These are phyloP conservation scores for Frankliniella intonsa DNA, from an alignment of 2,888 invertebrate species.

Conservation along the genomic window DNA sequence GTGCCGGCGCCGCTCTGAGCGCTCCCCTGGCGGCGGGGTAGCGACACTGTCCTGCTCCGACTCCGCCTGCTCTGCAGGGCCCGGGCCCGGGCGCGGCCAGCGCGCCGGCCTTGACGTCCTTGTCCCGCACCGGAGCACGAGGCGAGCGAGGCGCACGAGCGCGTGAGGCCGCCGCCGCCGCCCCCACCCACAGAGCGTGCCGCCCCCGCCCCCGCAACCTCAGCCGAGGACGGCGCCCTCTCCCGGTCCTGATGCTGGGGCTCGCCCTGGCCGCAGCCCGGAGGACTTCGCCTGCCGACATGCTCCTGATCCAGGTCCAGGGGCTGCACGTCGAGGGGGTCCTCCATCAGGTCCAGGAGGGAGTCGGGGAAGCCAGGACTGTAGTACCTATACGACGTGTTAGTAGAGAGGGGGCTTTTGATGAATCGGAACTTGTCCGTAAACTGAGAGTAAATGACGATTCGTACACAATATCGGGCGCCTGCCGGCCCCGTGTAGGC, in stretches of 20 bases:
- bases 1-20: neutral
- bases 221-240: neutral
- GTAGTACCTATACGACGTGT: neutral
- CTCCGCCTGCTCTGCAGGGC: neutral
- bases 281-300: too few relatives aligned
- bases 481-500: neutral
- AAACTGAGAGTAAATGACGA: too few relatives aligned
- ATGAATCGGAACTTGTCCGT: too few relatives aligned
- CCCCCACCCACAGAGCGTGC: neutral
- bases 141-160: neutral
- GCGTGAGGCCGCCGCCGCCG: neutral
- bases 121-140: neutral
- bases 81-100: neutral
- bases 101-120: too few relatives aligned
- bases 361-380: constrained; percentile 6
- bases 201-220: neutral
- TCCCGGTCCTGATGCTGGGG: neutral
- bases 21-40: neutral
- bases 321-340: neutral
- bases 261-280: neutral
- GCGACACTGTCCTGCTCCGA: neutral
- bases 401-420: too few relatives aligned
- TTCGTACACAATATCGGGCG: neutral
- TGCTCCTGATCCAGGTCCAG: too few relatives aligned
- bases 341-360: constrained; percentile 9